Base-by-base conservation (phyloP, 2,797 vertebrate species). In the Pseudochaenichthys georgianus region DNA sequence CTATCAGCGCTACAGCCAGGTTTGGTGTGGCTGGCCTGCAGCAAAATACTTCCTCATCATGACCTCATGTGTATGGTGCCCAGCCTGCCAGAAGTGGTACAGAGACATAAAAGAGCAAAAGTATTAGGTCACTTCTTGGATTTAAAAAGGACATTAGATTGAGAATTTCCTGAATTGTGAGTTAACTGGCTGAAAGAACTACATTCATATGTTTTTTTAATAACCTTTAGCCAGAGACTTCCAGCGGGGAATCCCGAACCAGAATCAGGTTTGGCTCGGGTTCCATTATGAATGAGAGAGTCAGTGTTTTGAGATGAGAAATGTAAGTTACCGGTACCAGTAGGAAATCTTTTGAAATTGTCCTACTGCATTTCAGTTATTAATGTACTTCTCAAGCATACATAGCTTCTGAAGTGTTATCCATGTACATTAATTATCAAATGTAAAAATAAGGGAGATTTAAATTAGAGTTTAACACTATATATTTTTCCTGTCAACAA, bases 31-130 rank as follows among this genome's bases (percentile, higher is more conserved):
- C 68, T 87, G 77, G 64, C 75, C 64, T 0, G 15, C 46, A 81
- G 83, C 38, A n/a, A 54, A 65, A 28, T 19, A 61, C 72, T 72
- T 80, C 76, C 43, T 74, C 61, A 19, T 76, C 74, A 83, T 91
- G 80, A 89, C 84, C 69, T 90, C 88, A 91, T 80, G 78, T 75
- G 62, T 52, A 67, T 67, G 58, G 41, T 59, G 63, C 67, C 62
- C 41, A 64, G 48, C 38, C 73, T 68, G 74, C 68, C 76, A 71
- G 55, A 57, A 61, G 53, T 4, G 19, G 67, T 73, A 62, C 53
- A 77, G 15, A 28, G 59, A 81, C 75, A 82, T 77, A 63, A 84
- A 82, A 77, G 48, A 77, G n/a, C 28, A 79, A 59, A 38, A 81
- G 70, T 42, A 75, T 89, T 63, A 75, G 74, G 73, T 85, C 77